Conservation (phyloP, 2,797 vertebrate genomes). For the Argya squamiceps region DNA sequence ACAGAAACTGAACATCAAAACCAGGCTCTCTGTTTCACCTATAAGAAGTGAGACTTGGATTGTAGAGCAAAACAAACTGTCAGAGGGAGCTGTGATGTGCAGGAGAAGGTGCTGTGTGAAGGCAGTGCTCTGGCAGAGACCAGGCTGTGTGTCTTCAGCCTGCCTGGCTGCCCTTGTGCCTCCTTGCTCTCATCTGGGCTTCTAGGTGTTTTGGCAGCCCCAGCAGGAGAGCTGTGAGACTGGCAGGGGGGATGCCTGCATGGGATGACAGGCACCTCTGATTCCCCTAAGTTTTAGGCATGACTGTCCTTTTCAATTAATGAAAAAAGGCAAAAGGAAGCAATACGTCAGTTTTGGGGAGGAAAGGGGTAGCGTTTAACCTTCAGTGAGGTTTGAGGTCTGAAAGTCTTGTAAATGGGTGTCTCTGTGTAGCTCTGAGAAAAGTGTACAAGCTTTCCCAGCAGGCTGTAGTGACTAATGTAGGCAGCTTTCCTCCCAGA, state of each 20-base stretch:
- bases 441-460: not conserved
- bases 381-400: not conserved
- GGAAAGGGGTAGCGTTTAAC: not conserved
- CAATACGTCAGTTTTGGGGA: not conserved
- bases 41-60: not conserved
- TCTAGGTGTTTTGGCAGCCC: not conserved
- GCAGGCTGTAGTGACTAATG: not conserved
- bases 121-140: not conserved
- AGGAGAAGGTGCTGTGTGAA: not conserved
- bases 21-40: not conserved
- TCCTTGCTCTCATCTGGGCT: not conserved
- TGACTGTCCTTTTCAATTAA: not conserved
- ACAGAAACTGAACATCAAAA: not conserved
- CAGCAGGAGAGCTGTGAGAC: not conserved
- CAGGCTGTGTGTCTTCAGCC: rapidly evolving
- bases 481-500: slow-evolving; percentile 36
- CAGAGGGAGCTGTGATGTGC: not conserved
- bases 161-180: rapidly evolving
- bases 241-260: rapidly evolving
- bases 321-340: not conserved
- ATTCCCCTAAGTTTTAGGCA: not conserved
- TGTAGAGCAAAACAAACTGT: not conserved
- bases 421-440: not conserved
- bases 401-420: not conserved
- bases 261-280: not conserved